phyloP scores from a whole-genome alignment of 2,888 invertebrate species.

The Chloroclysta siterata region DNA sequence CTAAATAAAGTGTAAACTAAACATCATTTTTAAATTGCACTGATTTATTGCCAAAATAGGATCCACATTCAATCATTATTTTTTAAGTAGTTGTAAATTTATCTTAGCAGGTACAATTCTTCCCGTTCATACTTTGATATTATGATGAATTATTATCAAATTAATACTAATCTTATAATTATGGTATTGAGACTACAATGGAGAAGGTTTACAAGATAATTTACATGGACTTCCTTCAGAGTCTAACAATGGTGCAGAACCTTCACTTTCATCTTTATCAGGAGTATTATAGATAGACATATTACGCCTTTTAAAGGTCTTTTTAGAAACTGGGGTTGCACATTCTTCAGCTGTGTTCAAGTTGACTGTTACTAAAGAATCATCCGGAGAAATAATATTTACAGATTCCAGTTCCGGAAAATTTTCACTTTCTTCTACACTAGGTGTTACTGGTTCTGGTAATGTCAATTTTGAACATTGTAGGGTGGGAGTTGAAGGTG shows the following conservation, averaged over 20 bases:
- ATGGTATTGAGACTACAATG: not conserved
- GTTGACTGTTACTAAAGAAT: constrained; percentile 52
- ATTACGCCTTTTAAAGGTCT: constrained; percentile 76
- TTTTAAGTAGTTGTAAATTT: constrained; percentile 1
- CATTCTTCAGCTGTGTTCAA: constrained; percentile 55
- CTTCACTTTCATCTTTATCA: constrained; percentile 59
- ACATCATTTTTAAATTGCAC: constrained; percentile 48
- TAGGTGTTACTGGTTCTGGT: constrained; percentile 73
- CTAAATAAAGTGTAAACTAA: constrained; percentile 12
- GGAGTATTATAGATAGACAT: constrained; percentile 71
- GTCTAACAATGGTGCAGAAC: constrained; percentile 51
- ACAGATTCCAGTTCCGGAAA: constrained; percentile 44
- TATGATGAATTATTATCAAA: too few relatives aligned
- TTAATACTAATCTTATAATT: not conserved
- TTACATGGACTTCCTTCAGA: constrained; percentile 55
- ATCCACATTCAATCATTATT: constrained; percentile 20
- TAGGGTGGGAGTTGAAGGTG: constrained; percentile 49
- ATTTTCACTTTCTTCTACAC: constrained; percentile 47
- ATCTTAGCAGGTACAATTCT: not conserved
- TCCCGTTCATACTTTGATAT: too few relatives aligned
- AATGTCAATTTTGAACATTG: constrained; percentile 66
- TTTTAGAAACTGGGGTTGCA: constrained; percentile 63
- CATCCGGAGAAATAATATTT: constrained; percentile 48
- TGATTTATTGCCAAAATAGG: constrained; percentile 48
- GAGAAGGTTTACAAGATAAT: constrained; percentile 46